These are phyloP conservation scores for Drosophila kikkawai DNA, from an alignment of 1,140 invertebrate species.

Conservation along the genomic window DNA sequence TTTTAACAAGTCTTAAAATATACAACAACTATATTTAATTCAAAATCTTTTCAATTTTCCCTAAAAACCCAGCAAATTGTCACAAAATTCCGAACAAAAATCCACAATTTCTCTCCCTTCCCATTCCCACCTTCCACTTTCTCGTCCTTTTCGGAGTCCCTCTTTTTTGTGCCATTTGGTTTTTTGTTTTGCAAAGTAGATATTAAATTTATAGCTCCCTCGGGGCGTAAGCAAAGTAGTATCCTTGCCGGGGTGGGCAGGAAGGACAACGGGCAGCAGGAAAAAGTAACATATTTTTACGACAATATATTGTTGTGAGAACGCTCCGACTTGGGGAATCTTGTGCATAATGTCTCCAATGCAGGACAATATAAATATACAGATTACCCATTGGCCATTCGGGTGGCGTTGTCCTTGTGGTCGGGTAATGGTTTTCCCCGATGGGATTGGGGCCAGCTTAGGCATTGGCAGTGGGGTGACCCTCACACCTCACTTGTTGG, in stretches of 20 bases:
- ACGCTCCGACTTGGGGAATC: constrained; percentile 63
- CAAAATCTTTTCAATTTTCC: neutral
- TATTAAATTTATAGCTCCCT: constrained; percentile 85
- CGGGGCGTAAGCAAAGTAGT: constrained; percentile 80
- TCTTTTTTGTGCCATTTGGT: constrained; percentile 64
- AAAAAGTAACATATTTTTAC: constrained; percentile 82
- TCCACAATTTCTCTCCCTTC: constrained; percentile 8
- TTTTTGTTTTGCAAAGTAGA: constrained; percentile 84
- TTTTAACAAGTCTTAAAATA: neutral
- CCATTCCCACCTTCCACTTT: constrained; percentile 5
- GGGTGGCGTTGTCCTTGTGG: constrained; percentile 46
- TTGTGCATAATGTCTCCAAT: constrained; percentile 73
- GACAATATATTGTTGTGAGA: constrained; percentile 75
- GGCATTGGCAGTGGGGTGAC: constrained; percentile 12
- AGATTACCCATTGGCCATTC: constrained; percentile 68
- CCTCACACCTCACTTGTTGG: constrained; percentile 30
- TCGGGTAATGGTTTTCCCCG: constrained; percentile 53
- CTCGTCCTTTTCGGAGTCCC: constrained; percentile 15
- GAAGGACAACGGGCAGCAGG: constrained; percentile 25
- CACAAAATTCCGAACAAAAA: constrained; percentile 10
- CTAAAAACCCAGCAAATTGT: neutral
- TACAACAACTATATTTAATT: neutral
- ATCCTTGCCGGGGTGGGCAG: constrained; percentile 29
- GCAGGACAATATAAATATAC: constrained; percentile 80
- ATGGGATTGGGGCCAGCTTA: constrained; percentile 39